These are phyloP conservation scores for Drosophila gaucha DNA, from an alignment of 2,888 invertebrate genomes.

Conservation along the genomic window DNA sequence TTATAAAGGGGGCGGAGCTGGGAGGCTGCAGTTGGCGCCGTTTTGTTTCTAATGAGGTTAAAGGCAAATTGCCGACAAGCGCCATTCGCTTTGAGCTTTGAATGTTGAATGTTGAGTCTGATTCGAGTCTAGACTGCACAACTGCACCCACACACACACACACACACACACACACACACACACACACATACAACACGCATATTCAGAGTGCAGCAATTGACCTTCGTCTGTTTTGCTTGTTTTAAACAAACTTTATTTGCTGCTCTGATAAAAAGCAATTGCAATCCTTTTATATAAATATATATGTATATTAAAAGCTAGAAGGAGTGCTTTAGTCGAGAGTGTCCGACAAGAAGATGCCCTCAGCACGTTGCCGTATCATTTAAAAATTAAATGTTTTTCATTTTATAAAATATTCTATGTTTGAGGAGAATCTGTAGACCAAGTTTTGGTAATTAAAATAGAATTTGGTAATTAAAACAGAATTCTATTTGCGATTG, in stretches of 20 bases:
- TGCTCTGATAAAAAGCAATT: slow-evolving; percentile 3
- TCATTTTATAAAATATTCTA: no score
- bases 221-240: slow-evolving; percentile 27
- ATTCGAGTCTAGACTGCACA: slow-evolving; percentile 69
- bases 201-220: slow-evolving; percentile 25
- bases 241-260: slow-evolving; percentile 32
- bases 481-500: no score
- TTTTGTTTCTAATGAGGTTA: slow-evolving; percentile 78
- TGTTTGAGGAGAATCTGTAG: no score
- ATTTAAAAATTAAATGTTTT: no score
- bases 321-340: no score
- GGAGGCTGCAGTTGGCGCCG: slow-evolving; percentile 31
- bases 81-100: slow-evolving; percentile 50
- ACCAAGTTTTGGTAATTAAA: no score
- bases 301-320: not conserved
- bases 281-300: not conserved
- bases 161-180: not conserved
- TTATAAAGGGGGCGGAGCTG: slow-evolving; percentile 8
- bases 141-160: slow-evolving; percentile 20
- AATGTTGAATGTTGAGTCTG: slow-evolving; percentile 62
- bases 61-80: slow-evolving; percentile 59
- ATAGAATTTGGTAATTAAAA: no score
- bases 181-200: slow-evolving; percentile 21
- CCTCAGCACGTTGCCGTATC: no score
- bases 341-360: no score